Evolutionary conservation across 1,140 invertebrate species (phyloP).

Genomic region (Choristoneura fumiferana): DNA sequence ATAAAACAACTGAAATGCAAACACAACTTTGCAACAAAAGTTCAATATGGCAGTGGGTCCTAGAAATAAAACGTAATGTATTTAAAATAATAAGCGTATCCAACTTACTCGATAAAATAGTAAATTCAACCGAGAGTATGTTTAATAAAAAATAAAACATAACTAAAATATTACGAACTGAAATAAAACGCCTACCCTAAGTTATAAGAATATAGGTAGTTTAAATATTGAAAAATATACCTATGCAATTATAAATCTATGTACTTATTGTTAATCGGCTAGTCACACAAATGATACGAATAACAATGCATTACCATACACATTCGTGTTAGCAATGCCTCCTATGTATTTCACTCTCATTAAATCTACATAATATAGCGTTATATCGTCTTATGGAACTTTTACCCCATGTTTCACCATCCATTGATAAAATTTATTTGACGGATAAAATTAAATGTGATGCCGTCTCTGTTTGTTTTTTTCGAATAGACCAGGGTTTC

Average conservation of each 20-base stretch:
- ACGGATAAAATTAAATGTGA: too few species aligned
- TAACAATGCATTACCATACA: too few species aligned
- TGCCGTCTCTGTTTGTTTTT: too few species aligned
- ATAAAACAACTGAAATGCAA: not conserved
- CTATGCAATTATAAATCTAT: slow-evolving; percentile 12
- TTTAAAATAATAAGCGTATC: slow-evolving; percentile 61
- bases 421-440: too few species aligned
- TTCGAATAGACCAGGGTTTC: too few species aligned
- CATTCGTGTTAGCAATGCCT: too few species aligned
- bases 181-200: slow-evolving; percentile 9
- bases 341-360: too few species aligned
- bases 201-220: slow-evolving; percentile 14
- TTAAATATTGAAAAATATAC: slow-evolving; percentile 16
- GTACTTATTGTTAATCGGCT: slow-evolving; percentile 12
- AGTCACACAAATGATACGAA: not conserved
- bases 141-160: slow-evolving; percentile 30
- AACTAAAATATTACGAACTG: not conserved
- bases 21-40: slow-evolving; percentile 22
- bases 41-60: slow-evolving; percentile 59
- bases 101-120: slow-evolving; percentile 34
- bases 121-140: slow-evolving; percentile 19
- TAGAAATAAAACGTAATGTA: slow-evolving; percentile 32
- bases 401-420: too few species aligned
- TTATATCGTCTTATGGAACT: too few species aligned
- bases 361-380: too few species aligned